A percentile compares a stretch with the other conserved stretches of the same genome.
phyloP scores from a whole-genome alignment of 1,140 invertebrate species.

The Tenebrio molitor region DNA sequence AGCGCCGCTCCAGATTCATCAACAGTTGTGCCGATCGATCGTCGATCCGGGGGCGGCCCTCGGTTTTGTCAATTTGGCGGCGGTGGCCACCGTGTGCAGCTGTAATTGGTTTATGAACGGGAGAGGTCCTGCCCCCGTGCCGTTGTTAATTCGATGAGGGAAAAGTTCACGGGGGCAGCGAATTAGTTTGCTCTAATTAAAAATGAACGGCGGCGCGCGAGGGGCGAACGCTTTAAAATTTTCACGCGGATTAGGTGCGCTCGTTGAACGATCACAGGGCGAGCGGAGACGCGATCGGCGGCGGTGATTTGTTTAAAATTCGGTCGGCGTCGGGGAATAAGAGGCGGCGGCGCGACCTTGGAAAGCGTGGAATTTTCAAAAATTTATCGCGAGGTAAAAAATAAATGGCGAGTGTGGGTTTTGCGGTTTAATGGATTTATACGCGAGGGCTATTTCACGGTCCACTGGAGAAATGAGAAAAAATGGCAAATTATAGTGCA shows the following conservation, averaged over 20 bases:
- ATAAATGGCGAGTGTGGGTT: too few relatives aligned
- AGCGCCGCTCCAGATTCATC: background rate
- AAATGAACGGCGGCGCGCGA: slow-evolving; percentile 1
- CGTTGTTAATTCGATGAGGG: slow-evolving; percentile 17
- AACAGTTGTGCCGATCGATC: slow-evolving; percentile 31
- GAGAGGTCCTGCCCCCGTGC: background rate
- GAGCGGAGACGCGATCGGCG: too few relatives aligned
- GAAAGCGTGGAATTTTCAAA: too few relatives aligned
- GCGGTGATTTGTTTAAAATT: background rate
- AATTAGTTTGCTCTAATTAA: slow-evolving; percentile 35
- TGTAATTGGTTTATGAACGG: slow-evolving; percentile 26
- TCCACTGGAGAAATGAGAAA: too few relatives aligned
- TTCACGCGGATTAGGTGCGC: background rate
- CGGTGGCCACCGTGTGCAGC: slow-evolving; percentile 18
- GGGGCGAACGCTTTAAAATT: background rate
- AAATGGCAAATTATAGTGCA: too few relatives aligned
- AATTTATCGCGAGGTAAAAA: too few relatives aligned
- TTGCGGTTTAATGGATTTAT: too few relatives aligned
- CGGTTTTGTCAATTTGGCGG: slow-evolving; percentile 20
- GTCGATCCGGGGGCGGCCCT: slow-evolving; percentile 4
- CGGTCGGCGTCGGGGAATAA: too few relatives aligned
- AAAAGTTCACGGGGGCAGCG: slow-evolving; percentile 22
- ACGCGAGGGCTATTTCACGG: too few relatives aligned
- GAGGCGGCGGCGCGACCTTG: too few relatives aligned
- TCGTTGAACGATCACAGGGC: slow-evolving; percentile 4